Conservation (phyloP, 1,140 invertebrate species). For the Bursaphelenchus mucronatus region DNA sequence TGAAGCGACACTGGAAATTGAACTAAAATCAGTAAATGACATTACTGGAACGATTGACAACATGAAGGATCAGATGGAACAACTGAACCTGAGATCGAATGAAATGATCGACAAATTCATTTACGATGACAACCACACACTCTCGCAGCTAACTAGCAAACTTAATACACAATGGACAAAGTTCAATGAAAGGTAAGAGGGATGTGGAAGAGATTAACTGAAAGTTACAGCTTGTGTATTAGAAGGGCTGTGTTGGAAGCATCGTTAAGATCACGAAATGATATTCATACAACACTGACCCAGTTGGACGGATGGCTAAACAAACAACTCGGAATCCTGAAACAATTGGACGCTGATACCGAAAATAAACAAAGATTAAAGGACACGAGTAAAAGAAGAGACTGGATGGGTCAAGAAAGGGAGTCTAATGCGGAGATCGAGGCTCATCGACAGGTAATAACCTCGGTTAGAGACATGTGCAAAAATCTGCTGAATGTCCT, state of each 20-base stretch:
- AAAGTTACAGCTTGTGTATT: constrained; percentile 42
- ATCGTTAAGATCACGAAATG: constrained; percentile 45
- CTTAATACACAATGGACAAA: constrained; percentile 58
- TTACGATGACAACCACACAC: constrained; percentile 52
- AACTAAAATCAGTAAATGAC: constrained; percentile 29
- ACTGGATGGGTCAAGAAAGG: constrained; percentile 49
- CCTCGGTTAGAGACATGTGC: constrained; percentile 52
- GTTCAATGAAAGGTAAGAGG: constrained; percentile 54
- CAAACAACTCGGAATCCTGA: constrained; percentile 25
- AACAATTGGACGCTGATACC: constrained; percentile 34
- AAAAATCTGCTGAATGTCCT: constrained; percentile 45
- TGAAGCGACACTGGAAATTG: constrained; percentile 28
- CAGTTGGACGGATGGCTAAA: constrained; percentile 53
- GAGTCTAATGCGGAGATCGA: constrained; percentile 51
- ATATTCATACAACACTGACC: constrained; percentile 54
- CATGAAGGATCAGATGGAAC: constrained; percentile 34
- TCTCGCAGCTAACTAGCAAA: constrained; percentile 50
- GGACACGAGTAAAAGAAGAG: constrained; percentile 47
- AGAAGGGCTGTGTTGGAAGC: constrained; percentile 53
- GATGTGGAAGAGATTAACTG: neutral
- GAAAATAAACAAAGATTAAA: constrained; percentile 51
- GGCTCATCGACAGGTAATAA: constrained; percentile 50
- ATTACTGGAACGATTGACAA: constrained; percentile 31
- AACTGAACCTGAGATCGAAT: constrained; percentile 34
- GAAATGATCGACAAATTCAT: constrained; percentile 45